Evolutionary conservation across 2,113 vertebrate species (phyloP).

Genomic region (Sceloporus undulatus): DNA sequence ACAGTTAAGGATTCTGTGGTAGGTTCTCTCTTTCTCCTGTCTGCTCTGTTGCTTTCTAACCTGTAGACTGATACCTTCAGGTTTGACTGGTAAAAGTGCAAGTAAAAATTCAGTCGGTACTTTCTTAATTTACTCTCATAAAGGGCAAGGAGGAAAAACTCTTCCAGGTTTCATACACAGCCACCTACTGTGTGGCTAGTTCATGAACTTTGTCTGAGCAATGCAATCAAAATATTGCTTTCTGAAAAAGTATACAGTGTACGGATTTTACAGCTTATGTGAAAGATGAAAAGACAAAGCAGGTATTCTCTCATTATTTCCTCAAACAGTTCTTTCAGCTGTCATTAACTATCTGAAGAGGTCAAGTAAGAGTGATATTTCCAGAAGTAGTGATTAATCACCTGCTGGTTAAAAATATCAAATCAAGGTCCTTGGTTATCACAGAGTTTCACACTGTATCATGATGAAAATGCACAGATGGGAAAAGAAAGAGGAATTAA

Average conservation of each 20-base stretch:
- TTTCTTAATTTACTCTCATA: neutral
- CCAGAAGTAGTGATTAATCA: slow-evolving; percentile 36
- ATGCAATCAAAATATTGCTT: neutral
- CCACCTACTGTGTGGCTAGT: slow-evolving; percentile 6
- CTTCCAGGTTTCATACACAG: slow-evolving; percentile 4
- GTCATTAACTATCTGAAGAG: slow-evolving; percentile 4
- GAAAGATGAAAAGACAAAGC: slow-evolving; percentile 20
- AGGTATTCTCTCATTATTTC: slow-evolving; percentile 33
- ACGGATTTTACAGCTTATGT: slow-evolving; percentile 8
- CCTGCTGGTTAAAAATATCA: slow-evolving; percentile 20
- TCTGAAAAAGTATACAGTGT: neutral
- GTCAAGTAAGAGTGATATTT: slow-evolving; percentile 15
- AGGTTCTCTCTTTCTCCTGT: neutral
- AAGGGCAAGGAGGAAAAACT: neutral
- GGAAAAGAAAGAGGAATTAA: slow-evolving; percentile 1
- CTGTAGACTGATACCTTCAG: too few relatives aligned
- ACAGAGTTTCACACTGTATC: slow-evolving; percentile 11
- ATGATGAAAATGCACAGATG: slow-evolving; percentile 13
- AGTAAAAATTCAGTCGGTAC: neutral
- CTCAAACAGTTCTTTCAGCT: slow-evolving; percentile 17
- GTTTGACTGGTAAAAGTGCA: neutral
- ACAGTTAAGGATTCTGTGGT: neutral
- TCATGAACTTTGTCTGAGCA: slow-evolving; percentile 20
- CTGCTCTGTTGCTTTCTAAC: too few relatives aligned
- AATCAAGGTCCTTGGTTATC: slow-evolving; percentile 19